Base-by-base conservation (phyloP, 1,140 invertebrate genomes). In the Myzus persicae region DNA sequence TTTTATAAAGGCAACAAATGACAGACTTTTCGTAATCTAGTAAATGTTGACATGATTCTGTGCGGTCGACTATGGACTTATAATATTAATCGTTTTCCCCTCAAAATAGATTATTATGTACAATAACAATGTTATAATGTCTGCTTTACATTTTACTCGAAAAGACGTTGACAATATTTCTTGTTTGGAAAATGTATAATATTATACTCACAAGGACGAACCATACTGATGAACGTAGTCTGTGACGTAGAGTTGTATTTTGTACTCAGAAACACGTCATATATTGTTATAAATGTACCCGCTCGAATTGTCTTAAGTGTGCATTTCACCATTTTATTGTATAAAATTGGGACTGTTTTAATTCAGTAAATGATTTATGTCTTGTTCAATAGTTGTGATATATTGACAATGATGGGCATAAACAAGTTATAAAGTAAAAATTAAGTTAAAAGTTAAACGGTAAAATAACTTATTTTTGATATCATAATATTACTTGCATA, bases 1-100 rank as follows among this genome's bases (percentile, higher is more conserved):
- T 7, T 24, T n/a, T n/a, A n/a, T n/a, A 94, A 4, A 95, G 95
- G 2, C 5, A 93, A 46, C 14, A 46, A 44, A 44, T 44, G 9
- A 46, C 36, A 54, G 36, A 24, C 24, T 76, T 40, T 91, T 51
- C 26, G 14, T 36, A 26, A 76, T 76, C 59, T 76, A n/a, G 18
- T n/a, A n/a, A n/a, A n/a, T n/a, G n/a, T 76, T n/a, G 31, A 76
- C 59, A 76, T 51, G 48, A 51, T 51, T 11, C 14, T 76, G 31
- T 5, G 31, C 2, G 31, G 18, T 18, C 31, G 14, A n/a, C 31
- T 0, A 7, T 22, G 20, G 4, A 22, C 48, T 4, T 51, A 22
- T 51, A n/a, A 18, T 76, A 36, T 36, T 18, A 76, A 76, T n/a
- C 31, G 59, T 67, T 67, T n/a, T 11, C 59, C 4, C 5, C 26